These are phyloP conservation scores for Trypoxylon attenuatum DNA, from an alignment of 2,888 invertebrate species.

Conservation along the genomic window DNA sequence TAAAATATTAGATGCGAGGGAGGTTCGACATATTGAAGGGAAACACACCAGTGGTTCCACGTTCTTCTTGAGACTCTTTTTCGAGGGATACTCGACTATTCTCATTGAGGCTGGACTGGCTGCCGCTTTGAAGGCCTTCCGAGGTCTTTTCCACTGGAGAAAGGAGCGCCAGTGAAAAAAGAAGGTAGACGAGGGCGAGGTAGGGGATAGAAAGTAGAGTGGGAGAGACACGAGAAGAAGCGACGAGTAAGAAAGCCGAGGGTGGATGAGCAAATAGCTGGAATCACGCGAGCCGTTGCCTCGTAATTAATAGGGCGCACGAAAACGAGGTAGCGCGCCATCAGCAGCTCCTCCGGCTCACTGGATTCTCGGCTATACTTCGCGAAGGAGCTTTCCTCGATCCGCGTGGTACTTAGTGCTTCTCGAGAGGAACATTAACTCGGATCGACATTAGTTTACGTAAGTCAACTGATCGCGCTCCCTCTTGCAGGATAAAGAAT, in stretches of 20 bases:
- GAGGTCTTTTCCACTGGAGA: conserved; percentile 8
- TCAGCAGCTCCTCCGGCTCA: conserved; percentile 42
- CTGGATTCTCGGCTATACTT: conserved; percentile 21
- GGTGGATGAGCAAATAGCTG: conserved; percentile 59
- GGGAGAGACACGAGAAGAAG: conserved; percentile 25
- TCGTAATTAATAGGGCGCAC: conserved; percentile 67
- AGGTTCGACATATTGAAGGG: conserved; percentile 37
- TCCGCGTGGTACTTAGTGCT: conserved; percentile 9
- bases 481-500: background rate
- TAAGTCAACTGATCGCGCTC: background rate
- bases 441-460: conserved; percentile 35
- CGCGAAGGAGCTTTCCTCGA: conserved; percentile 30
- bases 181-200: background rate
- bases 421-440: conserved; percentile 22
- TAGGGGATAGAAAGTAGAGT: conserved; percentile 17
- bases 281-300: conserved; percentile 65
- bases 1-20: conserved; percentile 53
- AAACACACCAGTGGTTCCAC: conserved; percentile 16
- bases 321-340: conserved; percentile 45
- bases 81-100: background rate
- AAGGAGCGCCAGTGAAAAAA: conserved; percentile 28
- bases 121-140: conserved; percentile 22
- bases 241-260: conserved; percentile 36
- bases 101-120: conserved; percentile 23
- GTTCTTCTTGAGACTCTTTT: background rate